Evolutionary conservation across 2,797 vertebrate species (phyloP).

Genomic region (Rhynchonycteris naso): DNA sequence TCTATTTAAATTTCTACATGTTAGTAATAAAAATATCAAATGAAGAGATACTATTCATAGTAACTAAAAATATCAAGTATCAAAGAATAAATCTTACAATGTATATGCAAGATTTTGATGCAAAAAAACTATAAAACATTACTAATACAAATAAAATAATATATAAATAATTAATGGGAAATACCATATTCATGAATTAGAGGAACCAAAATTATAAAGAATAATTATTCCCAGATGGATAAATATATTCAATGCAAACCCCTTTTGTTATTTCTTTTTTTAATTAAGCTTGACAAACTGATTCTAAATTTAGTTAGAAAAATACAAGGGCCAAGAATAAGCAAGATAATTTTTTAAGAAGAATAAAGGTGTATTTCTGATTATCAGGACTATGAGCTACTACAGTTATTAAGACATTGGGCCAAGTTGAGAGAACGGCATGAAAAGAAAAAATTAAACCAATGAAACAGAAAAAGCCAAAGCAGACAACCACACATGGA

Average conservation of each 20-base stretch:
- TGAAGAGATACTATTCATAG: background rate
- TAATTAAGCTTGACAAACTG: background rate
- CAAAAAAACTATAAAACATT: background rate
- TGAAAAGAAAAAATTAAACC: background rate
- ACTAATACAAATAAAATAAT: constrained; percentile 1
- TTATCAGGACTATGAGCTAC: background rate
- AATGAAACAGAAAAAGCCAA: background rate
- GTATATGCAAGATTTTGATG: background rate
- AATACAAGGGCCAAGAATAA: background rate
- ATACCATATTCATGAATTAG: background rate
- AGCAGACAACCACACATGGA: background rate
- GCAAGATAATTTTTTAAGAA: background rate
- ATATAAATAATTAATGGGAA: background rate
- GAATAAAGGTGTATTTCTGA: background rate
- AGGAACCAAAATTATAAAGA: constrained; percentile 21
- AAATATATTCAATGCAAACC: background rate
- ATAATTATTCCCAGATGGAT: background rate
- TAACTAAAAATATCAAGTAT: constrained; percentile 37
- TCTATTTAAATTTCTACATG: constrained; percentile 9
- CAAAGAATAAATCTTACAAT: background rate
- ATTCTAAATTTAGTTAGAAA: constrained; percentile 15
- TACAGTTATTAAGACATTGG: background rate
- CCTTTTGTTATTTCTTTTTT: background rate
- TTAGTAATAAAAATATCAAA: background rate
- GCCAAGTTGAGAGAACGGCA: background rate